These are phyloP conservation scores for Temnopleurus reevesii DNA, from an alignment of 53 echinoderm and acorn worm species.

Conservation along the genomic window DNA sequence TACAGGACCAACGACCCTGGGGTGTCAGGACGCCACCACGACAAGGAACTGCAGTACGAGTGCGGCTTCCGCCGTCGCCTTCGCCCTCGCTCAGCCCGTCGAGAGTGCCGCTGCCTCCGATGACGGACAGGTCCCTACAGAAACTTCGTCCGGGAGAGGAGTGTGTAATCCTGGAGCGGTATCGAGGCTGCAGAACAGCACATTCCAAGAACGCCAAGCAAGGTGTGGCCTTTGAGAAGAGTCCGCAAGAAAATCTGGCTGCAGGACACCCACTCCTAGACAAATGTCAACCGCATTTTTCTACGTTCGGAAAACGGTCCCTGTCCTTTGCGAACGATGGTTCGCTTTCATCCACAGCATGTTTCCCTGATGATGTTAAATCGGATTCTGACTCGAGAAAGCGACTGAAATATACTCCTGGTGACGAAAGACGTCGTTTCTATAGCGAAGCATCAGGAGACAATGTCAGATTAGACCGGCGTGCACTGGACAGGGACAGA, in stretches of 20 bases:
- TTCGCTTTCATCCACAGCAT: background rate
- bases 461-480: too few relatives aligned
- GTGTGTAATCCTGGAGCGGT: constrained; percentile 1
- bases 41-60: background rate
- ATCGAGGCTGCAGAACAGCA: background rate
- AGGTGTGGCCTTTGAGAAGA: background rate
- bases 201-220: background rate
- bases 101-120: background rate
- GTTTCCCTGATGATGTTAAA: background rate
- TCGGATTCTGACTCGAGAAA: background rate
- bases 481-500: too few relatives aligned
- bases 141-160: background rate
- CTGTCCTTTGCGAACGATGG: background rate
- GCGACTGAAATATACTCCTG: background rate
- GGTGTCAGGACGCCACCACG: background rate
- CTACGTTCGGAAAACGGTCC: background rate
- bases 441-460: too few relatives aligned
- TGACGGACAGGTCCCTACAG: background rate
- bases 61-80: constrained; percentile 43
- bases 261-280: too few relatives aligned
- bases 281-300: background rate
- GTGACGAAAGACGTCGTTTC: too few relatives aligned
- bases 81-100: background rate
- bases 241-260: background rate
- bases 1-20: background rate